A percentile compares a stretch with the other conserved stretches of the same genome.
Conservation (phyloP, 2,797 vertebrate species). For the Alauda arvensis region DNA sequence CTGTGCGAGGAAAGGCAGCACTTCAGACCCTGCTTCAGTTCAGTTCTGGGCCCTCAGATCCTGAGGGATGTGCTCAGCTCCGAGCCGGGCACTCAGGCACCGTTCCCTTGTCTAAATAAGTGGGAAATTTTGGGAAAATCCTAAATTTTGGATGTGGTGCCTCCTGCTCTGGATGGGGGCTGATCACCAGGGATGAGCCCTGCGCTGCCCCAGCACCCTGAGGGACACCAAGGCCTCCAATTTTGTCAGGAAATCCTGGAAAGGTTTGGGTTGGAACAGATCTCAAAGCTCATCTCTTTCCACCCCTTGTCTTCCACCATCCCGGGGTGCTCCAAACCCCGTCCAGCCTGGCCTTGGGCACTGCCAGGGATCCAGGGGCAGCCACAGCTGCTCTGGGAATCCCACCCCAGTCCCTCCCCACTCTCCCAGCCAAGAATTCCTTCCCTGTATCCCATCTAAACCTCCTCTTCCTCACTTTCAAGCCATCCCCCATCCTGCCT, state of each 20-base stretch:
- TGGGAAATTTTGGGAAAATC: background rate
- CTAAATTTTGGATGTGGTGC: accelerated
- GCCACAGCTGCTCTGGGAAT: background rate
- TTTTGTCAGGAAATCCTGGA: background rate
- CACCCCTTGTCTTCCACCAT: accelerated
- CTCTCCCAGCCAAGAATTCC: background rate
- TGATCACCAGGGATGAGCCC: background rate
- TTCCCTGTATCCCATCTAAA: background rate
- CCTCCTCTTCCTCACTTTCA: background rate
- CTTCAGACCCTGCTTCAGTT: background rate
- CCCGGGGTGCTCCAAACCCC: background rate
- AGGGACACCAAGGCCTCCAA: accelerated
- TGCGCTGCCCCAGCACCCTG: background rate
- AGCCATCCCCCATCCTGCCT: background rate
- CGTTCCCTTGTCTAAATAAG: accelerated
- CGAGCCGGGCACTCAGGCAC: accelerated
- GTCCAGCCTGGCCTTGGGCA: background rate
- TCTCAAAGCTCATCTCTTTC: background rate
- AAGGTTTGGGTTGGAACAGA: background rate
- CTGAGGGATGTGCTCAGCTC: background rate
- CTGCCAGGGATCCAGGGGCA: background rate
- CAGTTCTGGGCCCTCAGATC: background rate
- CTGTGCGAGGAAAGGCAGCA: background rate
- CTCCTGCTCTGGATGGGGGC: background rate
- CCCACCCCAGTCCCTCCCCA: background rate